Base-by-base conservation (phyloP, 1,140 invertebrate species). In the Fragariocoptes setiger region DNA sequence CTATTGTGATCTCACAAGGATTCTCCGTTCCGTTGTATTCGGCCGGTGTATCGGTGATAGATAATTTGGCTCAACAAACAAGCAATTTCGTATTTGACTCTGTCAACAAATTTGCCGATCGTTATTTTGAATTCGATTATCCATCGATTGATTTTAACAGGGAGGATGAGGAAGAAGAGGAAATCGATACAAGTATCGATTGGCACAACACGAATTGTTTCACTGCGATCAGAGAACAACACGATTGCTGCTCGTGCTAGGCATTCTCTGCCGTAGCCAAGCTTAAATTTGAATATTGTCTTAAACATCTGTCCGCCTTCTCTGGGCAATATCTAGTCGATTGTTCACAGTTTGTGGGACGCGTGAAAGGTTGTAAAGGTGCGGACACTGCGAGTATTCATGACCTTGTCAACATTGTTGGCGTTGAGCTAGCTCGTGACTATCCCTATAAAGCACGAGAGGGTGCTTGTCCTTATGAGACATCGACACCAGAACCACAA, bases 211-310 rank as follows among this genome's bases (percentile, higher is more conserved):
- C 25, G 25, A 31, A 31, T 31, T 31, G 25, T 31, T 31, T 31
- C 25, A 8, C n/a, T n/a, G 8, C 25, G 25, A 8, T n/a, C 8
- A 8, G 25, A 8, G n/a, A 31, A 8, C 25, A 65, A 51, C 58
- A 50, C 13, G 36, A 48, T 15, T 58, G 56, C 39, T 57, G 55
- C 13, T 53, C 50, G 14, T 58, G 56, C 43, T 58, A 50, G 48
- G 51, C 56, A 1, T 58, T 58, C 40, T 46, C 49, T 21, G 41
- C 49, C 20, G 21, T 43, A 4, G 41, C 36, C 14, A 31, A 36
- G 16, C 5, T 47, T 37, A 46, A 43, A 19, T 31, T 14, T 3
- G 37, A 31, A 14, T 40, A 47, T 21, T 12, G 37, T 14, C 38
- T 16, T 20, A 21, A 36, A 18, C 0, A 13, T 3, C 2, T 44